phyloP scores from a whole-genome alignment of 1,140 invertebrate species.

The Zaprionus inermis region DNA sequence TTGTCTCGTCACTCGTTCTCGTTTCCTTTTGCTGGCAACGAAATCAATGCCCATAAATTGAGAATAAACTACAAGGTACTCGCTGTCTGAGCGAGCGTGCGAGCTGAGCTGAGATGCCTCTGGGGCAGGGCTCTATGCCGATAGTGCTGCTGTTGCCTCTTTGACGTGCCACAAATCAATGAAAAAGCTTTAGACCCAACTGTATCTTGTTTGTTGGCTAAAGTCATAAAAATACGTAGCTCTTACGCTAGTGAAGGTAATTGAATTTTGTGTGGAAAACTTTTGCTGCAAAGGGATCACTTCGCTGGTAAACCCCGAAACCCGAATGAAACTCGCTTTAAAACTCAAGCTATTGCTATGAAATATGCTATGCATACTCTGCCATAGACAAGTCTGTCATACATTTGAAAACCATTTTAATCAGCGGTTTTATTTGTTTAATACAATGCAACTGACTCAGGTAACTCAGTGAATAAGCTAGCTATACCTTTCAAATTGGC shows the following conservation, averaged over 20 bases:
- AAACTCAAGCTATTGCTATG: background rate
- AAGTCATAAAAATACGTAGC: background rate
- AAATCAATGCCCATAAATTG: conserved; percentile 43
- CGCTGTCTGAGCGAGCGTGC: background rate
- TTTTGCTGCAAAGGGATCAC: background rate
- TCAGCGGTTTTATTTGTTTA: background rate
- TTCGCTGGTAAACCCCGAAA: background rate
- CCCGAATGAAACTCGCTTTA: background rate
- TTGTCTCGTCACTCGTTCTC: conserved; percentile 14
- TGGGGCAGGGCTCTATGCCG: background rate
- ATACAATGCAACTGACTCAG: background rate
- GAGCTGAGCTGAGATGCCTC: conserved; percentile 4
- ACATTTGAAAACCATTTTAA: background rate
- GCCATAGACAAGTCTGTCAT: background rate
- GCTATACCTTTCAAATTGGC: background rate
- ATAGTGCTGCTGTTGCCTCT: conserved; percentile 26
- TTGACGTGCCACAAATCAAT: conserved; percentile 41
- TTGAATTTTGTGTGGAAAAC: background rate
- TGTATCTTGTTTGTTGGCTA: conserved; percentile 20
- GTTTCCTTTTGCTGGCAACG: background rate
- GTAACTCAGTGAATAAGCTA: background rate
- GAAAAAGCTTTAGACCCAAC: conserved; percentile 11
- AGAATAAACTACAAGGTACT: background rate
- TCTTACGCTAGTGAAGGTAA: background rate
- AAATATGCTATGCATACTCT: background rate